Evolutionary conservation across 2,113 vertebrate genomes (phyloP).

Genomic region (Zosterops pallidus): DNA sequence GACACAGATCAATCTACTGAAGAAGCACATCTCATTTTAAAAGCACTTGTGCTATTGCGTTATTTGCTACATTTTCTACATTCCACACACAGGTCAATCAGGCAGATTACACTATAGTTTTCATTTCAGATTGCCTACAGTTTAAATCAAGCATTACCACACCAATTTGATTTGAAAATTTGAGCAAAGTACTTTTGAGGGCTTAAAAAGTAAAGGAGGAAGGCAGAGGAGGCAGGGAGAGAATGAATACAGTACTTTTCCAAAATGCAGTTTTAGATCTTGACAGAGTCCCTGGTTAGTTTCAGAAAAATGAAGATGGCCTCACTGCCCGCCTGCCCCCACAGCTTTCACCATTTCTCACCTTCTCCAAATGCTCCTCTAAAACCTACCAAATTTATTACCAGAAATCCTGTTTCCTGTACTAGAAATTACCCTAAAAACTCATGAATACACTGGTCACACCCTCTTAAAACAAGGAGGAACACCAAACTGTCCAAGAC

Average conservation of each 20-base stretch:
- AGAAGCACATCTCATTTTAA: not conserved
- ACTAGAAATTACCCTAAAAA: not conserved
- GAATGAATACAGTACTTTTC: not conserved
- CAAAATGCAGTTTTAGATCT: not conserved
- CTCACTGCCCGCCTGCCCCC: not conserved
- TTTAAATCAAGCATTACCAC: not conserved
- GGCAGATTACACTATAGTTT: not conserved
- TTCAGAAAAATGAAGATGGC: not conserved
- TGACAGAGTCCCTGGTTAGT: not conserved
- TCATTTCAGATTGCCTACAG: not conserved
- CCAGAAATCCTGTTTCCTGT: not conserved
- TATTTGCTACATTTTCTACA: not conserved
- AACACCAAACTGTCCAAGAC: not conserved
- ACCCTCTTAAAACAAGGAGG: not conserved
- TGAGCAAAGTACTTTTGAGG: not conserved
- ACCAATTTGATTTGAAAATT: not conserved
- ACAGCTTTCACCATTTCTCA: not conserved
- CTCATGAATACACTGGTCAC: not conserved
- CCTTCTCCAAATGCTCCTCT: not conserved
- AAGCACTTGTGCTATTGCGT: not conserved
- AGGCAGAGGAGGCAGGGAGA: fast-evolving
- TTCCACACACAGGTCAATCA: not conserved
- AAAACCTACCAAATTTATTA: not conserved
- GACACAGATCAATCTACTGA: not conserved
- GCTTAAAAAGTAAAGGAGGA: not conserved